phyloP scores from a whole-genome alignment of 2,888 invertebrate species.

The Drosophila crucigera region DNA sequence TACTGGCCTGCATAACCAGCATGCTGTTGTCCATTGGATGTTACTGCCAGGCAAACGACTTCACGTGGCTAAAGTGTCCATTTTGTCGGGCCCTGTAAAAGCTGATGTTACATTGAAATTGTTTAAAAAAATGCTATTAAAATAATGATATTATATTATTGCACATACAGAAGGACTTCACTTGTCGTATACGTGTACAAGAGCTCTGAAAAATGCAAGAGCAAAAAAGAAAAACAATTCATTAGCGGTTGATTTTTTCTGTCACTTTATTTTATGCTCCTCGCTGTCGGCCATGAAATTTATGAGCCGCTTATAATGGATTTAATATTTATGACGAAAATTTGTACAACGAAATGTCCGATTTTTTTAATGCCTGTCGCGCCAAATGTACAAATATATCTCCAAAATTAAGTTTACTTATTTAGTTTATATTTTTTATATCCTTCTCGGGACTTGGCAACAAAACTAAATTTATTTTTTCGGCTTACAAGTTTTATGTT shows the following conservation, averaged over 20 bases:
- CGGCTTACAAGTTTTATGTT: conserved; percentile 52
- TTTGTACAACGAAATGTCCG: conserved; percentile 38
- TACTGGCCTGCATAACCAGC: conserved; percentile 6
- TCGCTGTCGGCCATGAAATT: conserved; percentile 45
- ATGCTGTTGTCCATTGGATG: neutral
- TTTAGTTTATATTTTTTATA: conserved; percentile 55
- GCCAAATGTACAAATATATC: conserved; percentile 23
- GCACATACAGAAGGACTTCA: neutral
- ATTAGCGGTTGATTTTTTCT: conserved; percentile 52
- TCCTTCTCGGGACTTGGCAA: conserved; percentile 20
- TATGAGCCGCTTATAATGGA: conserved; percentile 69
- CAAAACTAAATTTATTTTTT: conserved; percentile 46
- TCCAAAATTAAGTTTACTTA: conserved; percentile 61
- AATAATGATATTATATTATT: neutral
- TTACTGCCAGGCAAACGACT: neutral
- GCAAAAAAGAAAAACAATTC: conserved; percentile 22
- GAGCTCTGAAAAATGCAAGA: conserved; percentile 29
- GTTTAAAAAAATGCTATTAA: conserved; percentile 29
- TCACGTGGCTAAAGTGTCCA: neutral
- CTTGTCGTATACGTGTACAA: conserved; percentile 45
- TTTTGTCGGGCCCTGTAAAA: conserved; percentile 3
- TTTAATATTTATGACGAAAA: conserved; percentile 73
- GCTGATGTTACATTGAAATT: conserved; percentile 7
- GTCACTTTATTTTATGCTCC: conserved; percentile 42
- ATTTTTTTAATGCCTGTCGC: conserved; percentile 37